A percentile compares a stretch with the other conserved stretches of the same genome.
phyloP scores from a whole-genome alignment of 2,888 invertebrate genomes.

The Dastarcus helophoroides region DNA sequence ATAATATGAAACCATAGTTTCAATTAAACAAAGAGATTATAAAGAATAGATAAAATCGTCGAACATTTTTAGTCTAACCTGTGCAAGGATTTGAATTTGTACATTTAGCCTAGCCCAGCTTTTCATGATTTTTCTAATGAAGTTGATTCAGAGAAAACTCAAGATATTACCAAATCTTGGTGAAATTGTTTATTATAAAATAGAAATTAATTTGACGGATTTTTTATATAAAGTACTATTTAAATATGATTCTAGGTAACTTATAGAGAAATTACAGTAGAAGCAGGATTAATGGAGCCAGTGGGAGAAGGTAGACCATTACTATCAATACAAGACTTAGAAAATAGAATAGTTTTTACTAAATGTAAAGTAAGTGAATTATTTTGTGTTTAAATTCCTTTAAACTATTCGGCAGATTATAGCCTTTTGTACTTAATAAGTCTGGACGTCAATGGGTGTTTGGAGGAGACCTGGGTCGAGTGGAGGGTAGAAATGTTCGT shows the following conservation, averaged over 20 bases:
- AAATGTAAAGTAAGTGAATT: constrained; percentile 70
- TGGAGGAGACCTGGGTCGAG: constrained; percentile 71
- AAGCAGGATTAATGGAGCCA: constrained; percentile 76
- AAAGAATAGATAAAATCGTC: too few species aligned
- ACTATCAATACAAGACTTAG: constrained; percentile 71
- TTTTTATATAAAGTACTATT: too few species aligned
- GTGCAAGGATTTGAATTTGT: too few species aligned
- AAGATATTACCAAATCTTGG: too few species aligned
- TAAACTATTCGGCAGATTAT: constrained; percentile 20
- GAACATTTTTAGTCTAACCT: too few species aligned
- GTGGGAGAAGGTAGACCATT: constrained; percentile 72
- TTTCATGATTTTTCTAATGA: too few species aligned
- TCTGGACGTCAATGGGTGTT: constrained; percentile 84
- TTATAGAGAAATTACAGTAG: constrained; percentile 74
- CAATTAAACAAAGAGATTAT: too few species aligned
- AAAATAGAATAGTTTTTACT: constrained; percentile 79
- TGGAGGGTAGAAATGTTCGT: constrained; percentile 69
- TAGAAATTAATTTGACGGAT: too few species aligned
- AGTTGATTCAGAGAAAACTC: too few species aligned
- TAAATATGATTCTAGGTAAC: constrained; percentile 42
- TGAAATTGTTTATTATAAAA: too few species aligned
- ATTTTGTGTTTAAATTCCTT: constrained; percentile 1
- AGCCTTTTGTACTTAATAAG: constrained; percentile 73
- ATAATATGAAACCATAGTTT: too few species aligned
- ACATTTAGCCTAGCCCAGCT: too few species aligned